These are phyloP conservation scores for Prenolepis imparis DNA, from an alignment of 2,888 invertebrate species.

Conservation along the genomic window DNA sequence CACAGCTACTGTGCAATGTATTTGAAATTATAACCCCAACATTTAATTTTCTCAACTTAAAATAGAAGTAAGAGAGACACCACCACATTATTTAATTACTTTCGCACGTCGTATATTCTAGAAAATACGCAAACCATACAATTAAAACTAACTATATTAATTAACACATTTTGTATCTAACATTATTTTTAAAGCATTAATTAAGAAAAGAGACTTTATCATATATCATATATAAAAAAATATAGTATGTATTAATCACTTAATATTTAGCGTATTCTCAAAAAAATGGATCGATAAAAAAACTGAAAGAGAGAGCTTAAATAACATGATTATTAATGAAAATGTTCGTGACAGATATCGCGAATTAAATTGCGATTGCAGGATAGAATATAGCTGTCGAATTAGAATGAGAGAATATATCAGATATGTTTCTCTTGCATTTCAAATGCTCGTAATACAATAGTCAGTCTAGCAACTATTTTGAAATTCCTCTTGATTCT, in stretches of 20 bases:
- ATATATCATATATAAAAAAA: constrained; percentile 2
- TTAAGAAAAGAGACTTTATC: not conserved
- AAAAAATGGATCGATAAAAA: constrained; percentile 25
- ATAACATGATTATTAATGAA: not conserved
- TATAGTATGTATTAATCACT: not conserved
- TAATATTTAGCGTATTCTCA: not conserved
- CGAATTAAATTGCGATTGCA: constrained; percentile 6
- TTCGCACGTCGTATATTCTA: not conserved
- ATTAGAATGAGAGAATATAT: not conserved
- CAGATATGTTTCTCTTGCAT: not conserved
- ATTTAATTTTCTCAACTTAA: constrained; percentile 17
- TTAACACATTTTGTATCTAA: constrained; percentile 17
- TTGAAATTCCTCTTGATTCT: not conserved
- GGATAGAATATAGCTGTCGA: not conserved
- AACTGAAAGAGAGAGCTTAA: not conserved
- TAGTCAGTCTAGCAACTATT: not conserved
- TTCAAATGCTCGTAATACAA: not conserved
- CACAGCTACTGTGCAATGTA: not conserved
- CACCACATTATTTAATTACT: constrained; percentile 27
- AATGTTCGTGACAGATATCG: not conserved
- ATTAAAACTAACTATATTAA: constrained; percentile 8
- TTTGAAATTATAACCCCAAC: constrained; percentile 11
- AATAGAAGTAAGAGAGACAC: not conserved
- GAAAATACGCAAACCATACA: not conserved
- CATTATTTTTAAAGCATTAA: constrained; percentile 2